Evolutionary conservation across 2,113 vertebrate species (phyloP).

Genomic region (Stomatorhinus ivindoensis): DNA sequence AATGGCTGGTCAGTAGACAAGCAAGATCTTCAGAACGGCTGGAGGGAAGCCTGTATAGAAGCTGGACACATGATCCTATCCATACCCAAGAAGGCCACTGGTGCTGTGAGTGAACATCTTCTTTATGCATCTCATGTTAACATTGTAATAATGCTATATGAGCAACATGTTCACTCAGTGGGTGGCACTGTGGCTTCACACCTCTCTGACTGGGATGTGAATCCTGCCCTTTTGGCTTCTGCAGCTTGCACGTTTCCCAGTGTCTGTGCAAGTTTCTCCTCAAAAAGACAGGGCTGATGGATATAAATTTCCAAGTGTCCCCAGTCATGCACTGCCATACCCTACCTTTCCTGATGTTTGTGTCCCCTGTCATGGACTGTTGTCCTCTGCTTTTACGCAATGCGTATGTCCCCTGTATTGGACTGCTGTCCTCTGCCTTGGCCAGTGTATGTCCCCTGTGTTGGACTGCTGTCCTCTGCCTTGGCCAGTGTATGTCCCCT

Average conservation of each 20-base stretch:
- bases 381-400: neutral
- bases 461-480: neutral
- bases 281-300: neutral
- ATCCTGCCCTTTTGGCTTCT: neutral
- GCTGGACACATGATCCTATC: neutral
- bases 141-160: neutral
- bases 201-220: neutral
- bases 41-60: neutral
- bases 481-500: too few relatives aligned
- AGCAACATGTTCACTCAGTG: neutral
- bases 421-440: neutral
- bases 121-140: neutral
- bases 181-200: neutral
- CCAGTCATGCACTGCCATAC: neutral
- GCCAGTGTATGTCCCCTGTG: neutral
- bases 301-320: neutral
- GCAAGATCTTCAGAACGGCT: neutral
- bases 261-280: neutral
- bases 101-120: neutral
- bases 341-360: neutral
- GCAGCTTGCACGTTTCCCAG: neutral
- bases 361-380: neutral
- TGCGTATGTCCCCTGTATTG: neutral
- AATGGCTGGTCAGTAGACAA: neutral
- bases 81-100: neutral